Conservation (phyloP, 1,140 invertebrate genomes). For the Drosophila burlai region DNA sequence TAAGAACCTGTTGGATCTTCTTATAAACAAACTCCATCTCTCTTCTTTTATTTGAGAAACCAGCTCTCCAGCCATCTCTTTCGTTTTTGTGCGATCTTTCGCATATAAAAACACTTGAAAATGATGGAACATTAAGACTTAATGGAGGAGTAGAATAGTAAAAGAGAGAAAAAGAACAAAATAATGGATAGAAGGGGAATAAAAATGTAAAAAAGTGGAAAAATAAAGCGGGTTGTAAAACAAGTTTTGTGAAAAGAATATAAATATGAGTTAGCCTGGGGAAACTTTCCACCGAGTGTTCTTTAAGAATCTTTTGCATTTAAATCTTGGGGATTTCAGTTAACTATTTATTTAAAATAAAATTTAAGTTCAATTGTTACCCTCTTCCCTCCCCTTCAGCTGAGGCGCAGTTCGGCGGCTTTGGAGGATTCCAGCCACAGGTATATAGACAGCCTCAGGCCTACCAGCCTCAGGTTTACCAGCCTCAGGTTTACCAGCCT, state of each 20-base stretch:
- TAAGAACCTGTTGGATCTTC: conserved; percentile 17
- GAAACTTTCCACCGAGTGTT: conserved; percentile 11
- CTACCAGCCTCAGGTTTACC: conserved; percentile 7
- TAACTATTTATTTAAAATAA: background rate
- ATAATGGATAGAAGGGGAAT: conserved; percentile 1
- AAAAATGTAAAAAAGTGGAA: background rate
- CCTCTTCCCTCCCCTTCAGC: conserved; percentile 7
- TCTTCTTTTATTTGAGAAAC: background rate
- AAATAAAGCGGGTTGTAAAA: conserved; percentile 23
- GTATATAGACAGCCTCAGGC: conserved; percentile 23
- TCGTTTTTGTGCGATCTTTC: conserved; percentile 28
- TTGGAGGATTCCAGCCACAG: conserved; percentile 50
- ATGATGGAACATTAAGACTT: conserved; percentile 7
- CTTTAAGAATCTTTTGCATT: background rate
- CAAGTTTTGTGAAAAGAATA: conserved; percentile 56
- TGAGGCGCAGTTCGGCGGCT: conserved; percentile 58
- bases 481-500: conserved; percentile 12
- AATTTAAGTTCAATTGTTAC: background rate
- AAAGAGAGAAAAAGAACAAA: background rate
- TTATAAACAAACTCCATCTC: conserved; percentile 1
- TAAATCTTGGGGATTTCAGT: too few relatives aligned
- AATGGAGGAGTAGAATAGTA: background rate
- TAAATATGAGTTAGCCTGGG: background rate
- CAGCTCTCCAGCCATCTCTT: conserved; percentile 16
- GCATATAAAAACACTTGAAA: conserved; percentile 11